phyloP scores from a whole-genome alignment of 2,797 vertebrate genomes.

The Balearica regulorum region DNA sequence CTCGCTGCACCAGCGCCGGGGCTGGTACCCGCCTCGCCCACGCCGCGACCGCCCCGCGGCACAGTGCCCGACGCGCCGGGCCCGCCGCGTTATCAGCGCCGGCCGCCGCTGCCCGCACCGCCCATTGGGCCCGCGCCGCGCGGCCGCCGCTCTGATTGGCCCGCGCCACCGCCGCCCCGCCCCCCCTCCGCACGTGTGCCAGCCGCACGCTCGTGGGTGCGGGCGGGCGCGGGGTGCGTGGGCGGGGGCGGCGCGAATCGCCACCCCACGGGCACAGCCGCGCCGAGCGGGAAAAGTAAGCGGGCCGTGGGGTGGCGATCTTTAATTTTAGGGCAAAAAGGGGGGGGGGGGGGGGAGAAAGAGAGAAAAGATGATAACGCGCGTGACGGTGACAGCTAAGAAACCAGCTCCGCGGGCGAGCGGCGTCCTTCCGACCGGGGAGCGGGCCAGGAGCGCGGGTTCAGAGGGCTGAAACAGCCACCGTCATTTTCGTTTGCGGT shows the following conservation, averaged over 20 bases:
- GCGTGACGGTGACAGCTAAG: background rate
- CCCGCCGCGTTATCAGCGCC: constrained; percentile 48
- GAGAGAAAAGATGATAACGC: accelerated
- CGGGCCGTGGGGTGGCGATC: accelerated
- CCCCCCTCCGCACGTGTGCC: background rate
- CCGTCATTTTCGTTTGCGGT: background rate
- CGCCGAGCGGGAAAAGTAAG: background rate
- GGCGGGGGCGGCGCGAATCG: background rate
- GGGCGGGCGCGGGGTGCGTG: background rate
- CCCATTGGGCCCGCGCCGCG: constrained; percentile 61
- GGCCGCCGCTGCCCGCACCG: background rate
- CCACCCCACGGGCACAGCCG: background rate
- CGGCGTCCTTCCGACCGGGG: accelerated
- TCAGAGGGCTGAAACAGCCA: no score
- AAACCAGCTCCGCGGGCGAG: background rate
- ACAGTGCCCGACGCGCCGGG: background rate
- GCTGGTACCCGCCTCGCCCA: background rate
- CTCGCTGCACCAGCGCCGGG: background rate
- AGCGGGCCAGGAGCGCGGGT: accelerated
- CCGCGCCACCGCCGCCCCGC: background rate
- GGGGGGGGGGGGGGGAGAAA: accelerated
- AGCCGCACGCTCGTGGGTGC: background rate
- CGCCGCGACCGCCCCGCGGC: background rate
- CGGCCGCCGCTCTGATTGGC: constrained; percentile 59
- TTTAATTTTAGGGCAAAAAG: accelerated